Percentiles rank a stretch among this genome's conserved stretches.
These are phyloP conservation scores for Orestias chungarensis DNA, from an alignment of 2,797 vertebrate genomes.

Conservation along the genomic window DNA sequence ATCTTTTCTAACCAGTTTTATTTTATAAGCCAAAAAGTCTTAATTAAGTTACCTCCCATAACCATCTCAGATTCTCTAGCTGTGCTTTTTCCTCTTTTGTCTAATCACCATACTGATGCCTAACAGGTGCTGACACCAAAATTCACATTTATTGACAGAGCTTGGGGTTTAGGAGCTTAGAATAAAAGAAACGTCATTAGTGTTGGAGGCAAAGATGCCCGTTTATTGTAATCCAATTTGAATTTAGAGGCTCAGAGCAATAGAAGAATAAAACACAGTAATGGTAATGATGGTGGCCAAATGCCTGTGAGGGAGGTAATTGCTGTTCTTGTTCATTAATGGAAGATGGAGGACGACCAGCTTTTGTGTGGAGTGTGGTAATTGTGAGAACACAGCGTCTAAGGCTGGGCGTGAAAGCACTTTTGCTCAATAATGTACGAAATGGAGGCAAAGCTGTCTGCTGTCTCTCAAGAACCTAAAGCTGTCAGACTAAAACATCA, in stretches of 20 bases:
- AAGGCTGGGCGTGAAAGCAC: background rate
- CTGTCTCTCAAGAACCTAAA: background rate
- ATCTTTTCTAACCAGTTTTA: constrained; percentile 9
- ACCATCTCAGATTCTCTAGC: background rate
- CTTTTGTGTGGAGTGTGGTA: background rate
- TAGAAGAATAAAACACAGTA: background rate
- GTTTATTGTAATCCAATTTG: background rate
- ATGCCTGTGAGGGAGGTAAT: background rate
- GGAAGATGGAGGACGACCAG: background rate
- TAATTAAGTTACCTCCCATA: background rate
- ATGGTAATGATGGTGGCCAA: background rate
- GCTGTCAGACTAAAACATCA: background rate
- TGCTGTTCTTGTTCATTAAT: constrained; percentile 10
- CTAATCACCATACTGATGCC: too few relatives aligned
- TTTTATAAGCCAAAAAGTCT: background rate
- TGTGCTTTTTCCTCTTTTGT: background rate
- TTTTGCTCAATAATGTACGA: background rate
- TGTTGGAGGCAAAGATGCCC: accelerated
- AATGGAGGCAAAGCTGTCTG: background rate
- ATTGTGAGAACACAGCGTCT: background rate
- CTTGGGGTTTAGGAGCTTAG: background rate
- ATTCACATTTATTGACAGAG: constrained; percentile 6
- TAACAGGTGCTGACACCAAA: background rate
- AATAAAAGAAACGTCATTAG: constrained; percentile 4
- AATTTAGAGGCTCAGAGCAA: background rate